A percentile compares a stretch with the other conserved stretches of the same genome.
Conservation (phyloP, 2,797 vertebrate species). For the Gallinago nigripennis region DNA sequence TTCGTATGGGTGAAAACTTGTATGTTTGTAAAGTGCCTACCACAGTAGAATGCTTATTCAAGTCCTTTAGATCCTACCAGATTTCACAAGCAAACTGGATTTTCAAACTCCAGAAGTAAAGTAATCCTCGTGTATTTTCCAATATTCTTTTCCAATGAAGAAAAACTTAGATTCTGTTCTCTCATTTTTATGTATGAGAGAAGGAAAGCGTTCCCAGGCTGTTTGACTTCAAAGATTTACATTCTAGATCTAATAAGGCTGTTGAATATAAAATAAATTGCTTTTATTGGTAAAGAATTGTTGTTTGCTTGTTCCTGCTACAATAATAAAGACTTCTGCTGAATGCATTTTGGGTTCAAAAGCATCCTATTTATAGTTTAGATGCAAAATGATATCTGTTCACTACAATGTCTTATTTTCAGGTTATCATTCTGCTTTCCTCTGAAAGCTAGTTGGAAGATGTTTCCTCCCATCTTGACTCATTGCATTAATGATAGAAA, state of each 20-base stretch:
- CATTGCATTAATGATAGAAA: neutral
- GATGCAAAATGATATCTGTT: slow-evolving; percentile 57
- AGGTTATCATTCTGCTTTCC: slow-evolving; percentile 48
- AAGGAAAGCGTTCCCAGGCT: slow-evolving; percentile 11
- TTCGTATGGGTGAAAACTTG: neutral
- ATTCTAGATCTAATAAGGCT: slow-evolving; percentile 1
- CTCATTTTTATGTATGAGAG: neutral
- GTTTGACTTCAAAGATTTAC: slow-evolving; percentile 31
- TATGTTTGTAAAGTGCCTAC: neutral
- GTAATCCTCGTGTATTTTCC: neutral
- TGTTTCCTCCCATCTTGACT: slow-evolving; percentile 10
- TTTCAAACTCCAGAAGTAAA: neutral
- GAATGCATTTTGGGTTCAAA: slow-evolving; percentile 60
- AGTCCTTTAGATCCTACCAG: neutral
- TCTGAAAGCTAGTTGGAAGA: slow-evolving; percentile 52
- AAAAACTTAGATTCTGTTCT: neutral
- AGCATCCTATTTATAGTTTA: slow-evolving; percentile 62
- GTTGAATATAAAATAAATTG: slow-evolving; percentile 40
- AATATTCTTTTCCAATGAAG: neutral
- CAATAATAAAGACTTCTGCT: slow-evolving; percentile 67
- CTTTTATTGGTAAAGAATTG: slow-evolving; percentile 50
- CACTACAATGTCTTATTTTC: slow-evolving; percentile 51
- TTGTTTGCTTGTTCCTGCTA: slow-evolving; percentile 41
- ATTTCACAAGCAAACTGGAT: neutral
- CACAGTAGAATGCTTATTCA: neutral